Evolutionary conservation across 1,140 invertebrate genomes (phyloP).

Genomic region (Tetramorium alpestre): DNA sequence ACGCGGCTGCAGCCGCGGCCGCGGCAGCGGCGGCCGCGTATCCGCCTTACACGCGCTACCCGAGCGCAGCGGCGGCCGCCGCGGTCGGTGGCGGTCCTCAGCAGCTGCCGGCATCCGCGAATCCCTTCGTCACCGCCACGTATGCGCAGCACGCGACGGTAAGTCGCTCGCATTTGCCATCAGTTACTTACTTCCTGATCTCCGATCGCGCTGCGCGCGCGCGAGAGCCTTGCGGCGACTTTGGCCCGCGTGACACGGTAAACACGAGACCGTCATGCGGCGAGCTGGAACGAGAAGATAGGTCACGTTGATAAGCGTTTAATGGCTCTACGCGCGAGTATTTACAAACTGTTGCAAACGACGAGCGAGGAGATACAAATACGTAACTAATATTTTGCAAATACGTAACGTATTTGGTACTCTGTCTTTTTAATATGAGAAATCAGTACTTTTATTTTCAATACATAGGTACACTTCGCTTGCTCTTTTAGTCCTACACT

Average conservation of each 20-base stretch:
- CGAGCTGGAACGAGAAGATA: background rate
- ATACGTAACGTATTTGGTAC: background rate
- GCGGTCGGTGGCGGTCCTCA: conserved; percentile 80
- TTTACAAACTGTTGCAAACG: background rate
- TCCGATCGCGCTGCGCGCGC: background rate
- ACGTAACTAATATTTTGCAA: background rate
- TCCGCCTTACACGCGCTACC: conserved; percentile 82
- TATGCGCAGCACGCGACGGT: conserved; percentile 84
- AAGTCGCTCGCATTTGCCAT: conserved; percentile 58
- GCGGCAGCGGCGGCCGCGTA: conserved; percentile 79
- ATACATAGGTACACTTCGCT: background rate
- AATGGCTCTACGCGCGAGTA: background rate
- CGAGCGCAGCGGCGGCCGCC: conserved; percentile 74
- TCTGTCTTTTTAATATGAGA: background rate
- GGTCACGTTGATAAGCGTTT: conserved; percentile 3
- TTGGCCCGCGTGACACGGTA: background rate
- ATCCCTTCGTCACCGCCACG: conserved; percentile 83
- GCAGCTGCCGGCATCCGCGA: conserved; percentile 82
- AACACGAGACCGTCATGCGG: background rate
- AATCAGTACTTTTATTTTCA: background rate
- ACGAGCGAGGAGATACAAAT: background rate
- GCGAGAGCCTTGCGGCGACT: background rate
- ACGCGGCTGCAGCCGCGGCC: conserved; percentile 79
- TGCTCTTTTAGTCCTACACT: no score
- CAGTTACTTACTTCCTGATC: background rate